Conservation (phyloP, 2,113 vertebrate genomes). For the Heteronetta atricapilla region DNA sequence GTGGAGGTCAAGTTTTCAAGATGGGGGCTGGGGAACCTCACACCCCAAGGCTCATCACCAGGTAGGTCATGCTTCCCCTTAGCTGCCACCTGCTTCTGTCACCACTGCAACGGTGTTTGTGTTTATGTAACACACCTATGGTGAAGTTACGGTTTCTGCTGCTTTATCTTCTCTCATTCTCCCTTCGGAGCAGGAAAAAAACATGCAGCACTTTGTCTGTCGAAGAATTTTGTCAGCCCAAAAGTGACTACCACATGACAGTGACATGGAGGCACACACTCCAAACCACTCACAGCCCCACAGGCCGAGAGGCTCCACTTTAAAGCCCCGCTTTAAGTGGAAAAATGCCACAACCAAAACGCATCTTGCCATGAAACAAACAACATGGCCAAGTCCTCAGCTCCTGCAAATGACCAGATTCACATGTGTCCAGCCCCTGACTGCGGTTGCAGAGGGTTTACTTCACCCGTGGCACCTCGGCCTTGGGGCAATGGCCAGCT, state of each 20-base stretch:
- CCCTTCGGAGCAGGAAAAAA: background rate
- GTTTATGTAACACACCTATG: background rate
- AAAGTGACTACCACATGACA: background rate
- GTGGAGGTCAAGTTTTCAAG: background rate
- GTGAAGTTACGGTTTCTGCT: background rate
- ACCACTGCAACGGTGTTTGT: accelerated
- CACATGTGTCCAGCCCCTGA: background rate
- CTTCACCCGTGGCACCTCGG: background rate
- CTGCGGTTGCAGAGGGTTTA: background rate
- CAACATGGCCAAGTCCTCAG: background rate
- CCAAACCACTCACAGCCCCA: accelerated
- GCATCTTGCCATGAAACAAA: background rate
- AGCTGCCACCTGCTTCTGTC: background rate
- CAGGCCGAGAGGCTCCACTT: background rate
- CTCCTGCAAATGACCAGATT: background rate
- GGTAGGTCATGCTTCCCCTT: accelerated
- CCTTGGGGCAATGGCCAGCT: background rate
- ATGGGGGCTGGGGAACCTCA: background rate
- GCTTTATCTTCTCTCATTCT: background rate
- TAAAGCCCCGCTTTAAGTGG: background rate
- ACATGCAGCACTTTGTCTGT: accelerated
- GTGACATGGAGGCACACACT: background rate
- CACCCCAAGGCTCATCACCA: background rate
- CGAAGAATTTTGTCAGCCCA: background rate
- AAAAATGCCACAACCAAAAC: background rate